phyloP scores from a whole-genome alignment of 2,888 invertebrate species.

The Amphipoea oculea region DNA sequence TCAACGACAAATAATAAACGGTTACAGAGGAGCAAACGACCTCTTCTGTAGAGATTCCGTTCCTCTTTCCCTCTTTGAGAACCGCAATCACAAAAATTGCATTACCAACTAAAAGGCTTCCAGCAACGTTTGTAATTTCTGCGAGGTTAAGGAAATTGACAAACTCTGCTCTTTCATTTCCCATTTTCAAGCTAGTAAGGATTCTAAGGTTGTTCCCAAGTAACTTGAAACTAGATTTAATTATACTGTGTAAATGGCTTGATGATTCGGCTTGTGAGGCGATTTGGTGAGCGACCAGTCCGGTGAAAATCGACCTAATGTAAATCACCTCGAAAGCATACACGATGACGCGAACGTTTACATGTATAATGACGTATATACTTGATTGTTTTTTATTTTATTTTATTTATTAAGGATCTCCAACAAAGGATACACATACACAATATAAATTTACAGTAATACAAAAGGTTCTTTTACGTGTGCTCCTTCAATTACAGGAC shows the following conservation, averaged over 20 bases:
- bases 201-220: conserved; percentile 16
- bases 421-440: no score
- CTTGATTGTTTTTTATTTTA: no score
- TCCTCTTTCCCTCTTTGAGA: conserved; percentile 20
- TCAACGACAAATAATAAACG: conserved; percentile 2
- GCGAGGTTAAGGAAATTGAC: conserved; percentile 28
- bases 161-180: conserved; percentile 20
- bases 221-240: conserved; percentile 12
- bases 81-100: conserved; percentile 46
- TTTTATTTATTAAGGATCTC: no score
- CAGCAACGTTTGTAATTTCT: conserved; percentile 28
- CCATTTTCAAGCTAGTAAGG: conserved; percentile 8
- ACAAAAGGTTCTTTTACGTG: no score
- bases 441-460: no score
- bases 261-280: no score
- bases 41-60: neutral
- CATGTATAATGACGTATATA: no score
- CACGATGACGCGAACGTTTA: no score
- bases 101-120: conserved; percentile 31
- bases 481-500: no score
- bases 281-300: no score
- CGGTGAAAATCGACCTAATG: no score
- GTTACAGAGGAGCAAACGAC: neutral
- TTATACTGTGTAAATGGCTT: neutral
- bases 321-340: no score